These are phyloP conservation scores for Solea senegalensis DNA, from an alignment of 2,113 vertebrate species.

Conservation along the genomic window DNA sequence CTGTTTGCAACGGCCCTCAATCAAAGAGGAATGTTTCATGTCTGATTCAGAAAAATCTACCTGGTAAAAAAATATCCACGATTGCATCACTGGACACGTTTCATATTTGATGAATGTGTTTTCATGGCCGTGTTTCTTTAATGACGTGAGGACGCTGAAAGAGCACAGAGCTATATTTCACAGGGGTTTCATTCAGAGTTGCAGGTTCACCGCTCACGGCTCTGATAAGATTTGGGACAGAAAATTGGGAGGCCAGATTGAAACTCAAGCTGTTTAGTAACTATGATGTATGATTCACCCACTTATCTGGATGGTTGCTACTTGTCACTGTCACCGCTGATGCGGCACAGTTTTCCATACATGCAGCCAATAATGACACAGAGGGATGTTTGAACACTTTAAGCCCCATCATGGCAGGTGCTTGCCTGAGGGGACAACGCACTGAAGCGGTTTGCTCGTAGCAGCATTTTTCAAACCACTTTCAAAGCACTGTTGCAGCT, in stretches of 20 bases:
- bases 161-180: conserved; percentile 48
- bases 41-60: too few relatives aligned
- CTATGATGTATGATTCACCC: conserved; percentile 63
- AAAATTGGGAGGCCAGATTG: conserved; percentile 39
- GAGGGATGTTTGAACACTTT: conserved; percentile 12
- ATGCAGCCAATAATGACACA: conserved; percentile 32
- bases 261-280: conserved; percentile 53
- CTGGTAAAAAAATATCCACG: too few relatives aligned
- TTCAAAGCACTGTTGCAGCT: too few relatives aligned
- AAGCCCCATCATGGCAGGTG: too few relatives aligned
- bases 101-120: conserved; percentile 41
- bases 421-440: too few relatives aligned
- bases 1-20: too few relatives aligned
- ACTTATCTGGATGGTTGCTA: conserved; percentile 62
- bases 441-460: too few relatives aligned
- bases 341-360: conserved; percentile 42
- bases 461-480: too few relatives aligned
- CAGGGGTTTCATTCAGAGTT: conserved; percentile 31
- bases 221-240: conserved; percentile 53
- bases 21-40: too few relatives aligned
- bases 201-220: conserved; percentile 28
- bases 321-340: conserved; percentile 61
- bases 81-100: too few relatives aligned
- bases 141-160: conserved; percentile 43
- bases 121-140: conserved; percentile 45